These are phyloP conservation scores for Callochromis pleurospilus DNA, from an alignment of 2,113 vertebrate genomes.

Conservation along the genomic window DNA sequence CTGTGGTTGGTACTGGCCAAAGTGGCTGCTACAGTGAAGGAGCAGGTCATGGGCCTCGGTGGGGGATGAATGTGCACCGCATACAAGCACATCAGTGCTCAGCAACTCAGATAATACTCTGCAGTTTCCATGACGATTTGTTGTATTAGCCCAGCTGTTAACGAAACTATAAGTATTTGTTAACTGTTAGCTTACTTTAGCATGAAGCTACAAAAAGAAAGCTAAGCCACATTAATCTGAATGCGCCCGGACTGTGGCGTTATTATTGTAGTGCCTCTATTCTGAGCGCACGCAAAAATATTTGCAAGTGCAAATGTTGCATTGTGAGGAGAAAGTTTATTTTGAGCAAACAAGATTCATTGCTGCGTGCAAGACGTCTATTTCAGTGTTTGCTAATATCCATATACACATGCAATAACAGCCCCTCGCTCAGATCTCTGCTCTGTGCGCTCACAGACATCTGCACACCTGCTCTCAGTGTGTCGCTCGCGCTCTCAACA, in stretches of 20 bases:
- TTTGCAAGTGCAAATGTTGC: neutral
- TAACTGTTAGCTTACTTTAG: neutral
- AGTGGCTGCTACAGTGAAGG: neutral
- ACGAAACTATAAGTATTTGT: neutral
- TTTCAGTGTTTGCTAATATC: neutral
- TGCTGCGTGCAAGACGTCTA: neutral
- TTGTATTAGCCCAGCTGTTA: neutral
- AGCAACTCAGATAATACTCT: neutral
- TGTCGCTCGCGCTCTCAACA: neutral
- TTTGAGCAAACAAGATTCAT: neutral
- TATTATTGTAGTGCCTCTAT: neutral
- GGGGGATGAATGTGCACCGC: conserved; percentile 45
- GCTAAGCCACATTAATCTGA: neutral
- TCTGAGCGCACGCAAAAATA: neutral
- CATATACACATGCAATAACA: accelerated
- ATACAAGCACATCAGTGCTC: conserved; percentile 4
- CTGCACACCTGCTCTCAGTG: neutral
- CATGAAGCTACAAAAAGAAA: neutral
- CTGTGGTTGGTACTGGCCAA: conserved; percentile 48
- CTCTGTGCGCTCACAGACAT: neutral
- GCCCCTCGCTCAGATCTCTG: neutral
- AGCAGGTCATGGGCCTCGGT: conserved; percentile 47
- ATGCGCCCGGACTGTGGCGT: neutral
- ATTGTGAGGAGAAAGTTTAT: neutral
- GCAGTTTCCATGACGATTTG: neutral